Evolutionary conservation across 2,888 invertebrate species (phyloP).

Genomic region (Dolichopus griseipennis): DNA sequence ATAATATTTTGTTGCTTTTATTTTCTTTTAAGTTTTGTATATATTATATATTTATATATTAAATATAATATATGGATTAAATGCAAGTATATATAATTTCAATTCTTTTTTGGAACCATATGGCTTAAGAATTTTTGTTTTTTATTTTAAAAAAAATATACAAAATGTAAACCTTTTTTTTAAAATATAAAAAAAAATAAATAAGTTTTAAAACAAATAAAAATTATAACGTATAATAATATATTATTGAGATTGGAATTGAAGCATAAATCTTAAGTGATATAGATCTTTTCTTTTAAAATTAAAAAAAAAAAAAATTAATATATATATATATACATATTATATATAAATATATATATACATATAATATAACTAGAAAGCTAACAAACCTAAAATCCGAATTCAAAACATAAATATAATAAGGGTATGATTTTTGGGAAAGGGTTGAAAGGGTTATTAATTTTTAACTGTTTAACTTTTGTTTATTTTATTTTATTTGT

Average conservation of each 20-base stretch:
- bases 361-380: too few relatives aligned
- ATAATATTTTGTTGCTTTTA: too few relatives aligned
- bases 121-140: neutral
- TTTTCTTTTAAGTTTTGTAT: too few relatives aligned
- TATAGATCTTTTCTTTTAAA: neutral
- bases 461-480: too few relatives aligned
- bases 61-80: neutral
- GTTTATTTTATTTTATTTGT: too few relatives aligned
- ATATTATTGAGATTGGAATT: neutral
- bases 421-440: neutral
- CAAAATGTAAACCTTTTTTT: neutral
- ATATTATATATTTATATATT: too few relatives aligned
- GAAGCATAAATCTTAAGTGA: neutral
- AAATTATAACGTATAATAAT: neutral
- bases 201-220: neutral
- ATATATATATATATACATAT: too few relatives aligned
- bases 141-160: conserved; percentile 1
- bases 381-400: too few relatives aligned
- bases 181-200: neutral
- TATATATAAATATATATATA: too few relatives aligned
- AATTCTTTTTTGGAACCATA: neutral
- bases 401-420: neutral
- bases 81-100: neutral
- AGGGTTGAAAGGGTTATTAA: too few relatives aligned
- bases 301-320: neutral